Conservation (phyloP, 2,888 invertebrate genomes). For the Noctua janthina region DNA sequence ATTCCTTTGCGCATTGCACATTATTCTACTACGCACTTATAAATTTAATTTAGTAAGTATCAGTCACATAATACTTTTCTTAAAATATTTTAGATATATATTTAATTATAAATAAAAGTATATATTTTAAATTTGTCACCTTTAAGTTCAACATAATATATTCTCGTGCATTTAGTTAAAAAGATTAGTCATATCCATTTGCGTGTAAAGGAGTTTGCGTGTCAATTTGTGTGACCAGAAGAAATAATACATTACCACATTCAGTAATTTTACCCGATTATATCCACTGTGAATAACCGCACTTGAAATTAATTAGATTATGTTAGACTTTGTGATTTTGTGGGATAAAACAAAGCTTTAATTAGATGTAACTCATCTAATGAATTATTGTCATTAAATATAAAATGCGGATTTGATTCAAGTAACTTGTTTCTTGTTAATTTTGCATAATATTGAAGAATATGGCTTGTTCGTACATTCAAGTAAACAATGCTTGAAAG, state of each 20-base stretch:
- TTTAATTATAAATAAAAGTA: neutral
- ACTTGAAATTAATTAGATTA: conserved; percentile 53
- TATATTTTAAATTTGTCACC: neutral
- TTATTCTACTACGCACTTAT: neutral
- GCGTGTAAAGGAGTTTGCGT: conserved; percentile 43
- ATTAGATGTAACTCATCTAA: conserved; percentile 38
- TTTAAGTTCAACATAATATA: neutral
- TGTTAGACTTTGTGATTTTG: conserved; percentile 18
- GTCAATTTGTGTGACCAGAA: conserved; percentile 43
- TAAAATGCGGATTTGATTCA: conserved; percentile 9
- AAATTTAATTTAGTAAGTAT: neutral
- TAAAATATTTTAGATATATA: neutral
- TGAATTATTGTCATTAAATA: conserved; percentile 1
- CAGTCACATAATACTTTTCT: fast-evolving
- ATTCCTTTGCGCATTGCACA: neutral
- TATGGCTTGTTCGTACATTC: neutral
- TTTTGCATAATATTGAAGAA: conserved; percentile 2
- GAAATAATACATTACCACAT: conserved; percentile 31
- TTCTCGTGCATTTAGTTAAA: neutral
- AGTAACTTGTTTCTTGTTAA: neutral
- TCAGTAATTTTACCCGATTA: conserved; percentile 36
- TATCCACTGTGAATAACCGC: conserved; percentile 33
- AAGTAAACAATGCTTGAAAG: neutral
- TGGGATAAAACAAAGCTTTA: conserved; percentile 36
- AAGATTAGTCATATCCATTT: conserved; percentile 7